These are phyloP conservation scores for Sturnus vulgaris DNA, from an alignment of 2,113 vertebrate genomes.

Conservation along the genomic window DNA sequence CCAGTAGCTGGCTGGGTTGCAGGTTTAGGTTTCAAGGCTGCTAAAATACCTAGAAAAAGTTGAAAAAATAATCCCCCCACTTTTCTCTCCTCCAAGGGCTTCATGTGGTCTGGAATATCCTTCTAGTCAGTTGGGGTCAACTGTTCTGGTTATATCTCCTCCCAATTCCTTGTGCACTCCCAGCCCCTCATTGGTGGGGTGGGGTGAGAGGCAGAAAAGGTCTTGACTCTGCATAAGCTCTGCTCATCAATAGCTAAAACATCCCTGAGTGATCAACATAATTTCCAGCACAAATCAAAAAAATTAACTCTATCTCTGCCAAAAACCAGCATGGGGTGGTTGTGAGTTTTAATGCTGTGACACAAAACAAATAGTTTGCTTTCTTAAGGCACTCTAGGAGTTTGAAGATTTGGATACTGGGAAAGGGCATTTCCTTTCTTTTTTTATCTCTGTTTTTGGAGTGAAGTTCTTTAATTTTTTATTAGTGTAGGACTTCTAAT, in stretches of 20 bases:
- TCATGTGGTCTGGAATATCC: not conserved
- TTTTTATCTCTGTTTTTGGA: not conserved
- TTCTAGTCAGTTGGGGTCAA: not conserved
- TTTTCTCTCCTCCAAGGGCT: not conserved
- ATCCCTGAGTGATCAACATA: accelerated
- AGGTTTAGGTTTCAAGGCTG: not conserved
- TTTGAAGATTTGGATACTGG: not conserved
- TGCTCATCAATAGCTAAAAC: not conserved
- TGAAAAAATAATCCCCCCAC: not conserved
- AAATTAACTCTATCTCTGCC: not conserved
- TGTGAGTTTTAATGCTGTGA: not conserved
- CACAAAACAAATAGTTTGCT: not conserved
- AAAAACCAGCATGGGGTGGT: not conserved
- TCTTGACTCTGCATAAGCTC: not conserved
- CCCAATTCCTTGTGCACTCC: not conserved
- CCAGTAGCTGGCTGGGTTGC: not conserved
- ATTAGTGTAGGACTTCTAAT: not conserved
- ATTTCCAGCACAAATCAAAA: not conserved
- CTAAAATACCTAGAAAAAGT: not conserved
- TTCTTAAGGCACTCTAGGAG: not conserved
- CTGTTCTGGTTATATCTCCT: not conserved
- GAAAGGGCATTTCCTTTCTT: not conserved
- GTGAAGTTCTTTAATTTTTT: not conserved
- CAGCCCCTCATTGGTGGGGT: not conserved
- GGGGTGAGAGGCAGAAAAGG: not conserved